Evolutionary conservation across 2,113 vertebrate genomes (phyloP), one percentile per base, ranked within the genome.

Genomic region (Ia io): DNA sequence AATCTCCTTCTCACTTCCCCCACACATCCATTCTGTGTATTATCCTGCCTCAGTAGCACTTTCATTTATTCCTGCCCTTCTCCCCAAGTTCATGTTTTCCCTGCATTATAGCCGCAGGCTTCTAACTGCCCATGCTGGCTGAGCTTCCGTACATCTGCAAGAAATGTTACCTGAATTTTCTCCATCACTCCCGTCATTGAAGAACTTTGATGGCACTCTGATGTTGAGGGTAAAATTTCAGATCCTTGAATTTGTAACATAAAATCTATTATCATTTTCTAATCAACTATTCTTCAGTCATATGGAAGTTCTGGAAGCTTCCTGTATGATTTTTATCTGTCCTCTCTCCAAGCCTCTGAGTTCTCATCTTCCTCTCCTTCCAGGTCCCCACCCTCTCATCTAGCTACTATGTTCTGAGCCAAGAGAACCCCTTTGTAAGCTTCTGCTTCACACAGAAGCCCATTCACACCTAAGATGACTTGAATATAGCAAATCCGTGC

Each of bases 41-140:
- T 42, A 20, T 14, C 51, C 4, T 37, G 28, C 13, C 13, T 35
- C 56, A 10, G 42, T 25, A 42, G 4, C 3, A 42, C 7, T 14
- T 3, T 0, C 47, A 11, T 49, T 11, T 59, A 10, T 74, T 17
- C 18, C 22, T 8, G 40, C 13, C 25, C 28, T 71, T 53, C 22
- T 49, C 79, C 78, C 25, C 59, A 32, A 44, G 13, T 14, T 51
- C 28, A n/a, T 1, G 18, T 6, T 78, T 82, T 17, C n/a, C 12
- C 7, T 53, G 17, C 32, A 12, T 47, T 37, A 5, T 2, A 30
- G 4, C 32, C 3, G 0, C 42, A 23, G n/a, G 3, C 4, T 67
- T 77, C 79, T 14, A 59, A 14, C 3, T 23, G 12, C 7, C 1
- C 53, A 0, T 6, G 14, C 67, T 49, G 18, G 8, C 17, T 40